Percentiles rank a stretch among this genome's conserved stretches.
phyloP scores from a whole-genome alignment of 2,888 invertebrate genomes.

The Hermodice carunculata region DNA sequence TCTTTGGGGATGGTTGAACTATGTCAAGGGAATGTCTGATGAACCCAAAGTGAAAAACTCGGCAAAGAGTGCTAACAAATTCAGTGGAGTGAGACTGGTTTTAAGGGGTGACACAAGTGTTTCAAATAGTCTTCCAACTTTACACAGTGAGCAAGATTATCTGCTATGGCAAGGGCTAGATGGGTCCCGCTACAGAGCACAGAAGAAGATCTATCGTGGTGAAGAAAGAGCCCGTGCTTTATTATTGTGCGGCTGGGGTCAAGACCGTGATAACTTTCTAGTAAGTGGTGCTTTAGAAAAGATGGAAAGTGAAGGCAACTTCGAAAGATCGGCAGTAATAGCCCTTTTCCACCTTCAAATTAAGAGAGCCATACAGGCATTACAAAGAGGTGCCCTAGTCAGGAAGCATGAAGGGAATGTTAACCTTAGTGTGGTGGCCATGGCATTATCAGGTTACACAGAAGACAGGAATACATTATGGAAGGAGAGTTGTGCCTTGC shows the following conservation, averaged over 20 bases:
- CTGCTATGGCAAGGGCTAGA: conserved; percentile 41
- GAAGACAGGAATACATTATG: conserved; percentile 86
- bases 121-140: too few relatives aligned
- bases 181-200: conserved; percentile 22
- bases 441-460: conserved; percentile 83
- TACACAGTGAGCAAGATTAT: conserved; percentile 19
- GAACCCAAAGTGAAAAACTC: too few relatives aligned
- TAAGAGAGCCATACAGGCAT: conserved; percentile 76
- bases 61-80: too few relatives aligned
- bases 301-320: conserved; percentile 30
- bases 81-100: too few relatives aligned
- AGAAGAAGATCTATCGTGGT: conserved; percentile 50
- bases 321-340: conserved; percentile 88
- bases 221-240: conserved; percentile 77
- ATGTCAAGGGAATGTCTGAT: too few relatives aligned
- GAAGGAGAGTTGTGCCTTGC: conserved; percentile 81
- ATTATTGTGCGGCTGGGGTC: conserved; percentile 90
- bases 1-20: conserved; percentile 86
- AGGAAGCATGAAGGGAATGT: conserved; percentile 1
- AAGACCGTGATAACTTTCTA: conserved; percentile 76
- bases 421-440: conserved; percentile 75
- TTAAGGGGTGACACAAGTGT: too few relatives aligned
- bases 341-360: conserved; percentile 91
- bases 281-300: conserved; percentile 14
- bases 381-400: conserved; percentile 13